Conservation (phyloP, 1,140 invertebrate species). For the Hycleus cichorii region DNA sequence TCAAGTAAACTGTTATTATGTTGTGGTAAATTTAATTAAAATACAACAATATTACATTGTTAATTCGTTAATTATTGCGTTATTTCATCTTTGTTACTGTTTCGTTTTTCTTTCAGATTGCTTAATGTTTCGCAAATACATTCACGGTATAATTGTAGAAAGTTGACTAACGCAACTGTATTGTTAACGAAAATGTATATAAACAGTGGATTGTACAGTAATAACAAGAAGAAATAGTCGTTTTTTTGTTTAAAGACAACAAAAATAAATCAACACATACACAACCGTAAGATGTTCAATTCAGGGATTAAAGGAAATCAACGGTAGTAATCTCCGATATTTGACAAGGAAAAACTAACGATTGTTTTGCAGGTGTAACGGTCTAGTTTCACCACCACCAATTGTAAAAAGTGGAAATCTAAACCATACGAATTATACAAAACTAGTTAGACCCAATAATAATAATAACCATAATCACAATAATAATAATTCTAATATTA, state of each 20-base stretch:
- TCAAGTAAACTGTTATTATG: slow-evolving; percentile 30
- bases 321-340: slow-evolving; percentile 14
- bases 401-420: slow-evolving; percentile 4
- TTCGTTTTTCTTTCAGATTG: not conserved
- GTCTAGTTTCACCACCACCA: slow-evolving; percentile 20
- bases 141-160: not conserved
- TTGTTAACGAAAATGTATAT: slow-evolving; percentile 17
- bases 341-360: no score
- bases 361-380: slow-evolving; percentile 25
- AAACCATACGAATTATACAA: slow-evolving; percentile 6
- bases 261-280: not conserved
- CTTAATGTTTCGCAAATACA: not conserved
- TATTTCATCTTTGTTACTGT: slow-evolving; percentile 1
- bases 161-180: not conserved
- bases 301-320: slow-evolving; percentile 35
- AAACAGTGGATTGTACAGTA: slow-evolving; percentile 12
- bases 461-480: not conserved
- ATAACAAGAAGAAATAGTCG: no score
- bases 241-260: no score
- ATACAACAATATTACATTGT: not conserved
- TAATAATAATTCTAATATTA: slow-evolving; percentile 17
- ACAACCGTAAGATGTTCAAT: slow-evolving; percentile 35
- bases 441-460: not conserved
- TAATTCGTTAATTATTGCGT: not conserved
- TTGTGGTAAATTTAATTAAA: slow-evolving; percentile 27